A percentile compares a stretch with the other conserved stretches of the same genome.
These are phyloP conservation scores for Yponomeuta sedellus DNA, from an alignment of 2,888 invertebrate species.

Conservation along the genomic window DNA sequence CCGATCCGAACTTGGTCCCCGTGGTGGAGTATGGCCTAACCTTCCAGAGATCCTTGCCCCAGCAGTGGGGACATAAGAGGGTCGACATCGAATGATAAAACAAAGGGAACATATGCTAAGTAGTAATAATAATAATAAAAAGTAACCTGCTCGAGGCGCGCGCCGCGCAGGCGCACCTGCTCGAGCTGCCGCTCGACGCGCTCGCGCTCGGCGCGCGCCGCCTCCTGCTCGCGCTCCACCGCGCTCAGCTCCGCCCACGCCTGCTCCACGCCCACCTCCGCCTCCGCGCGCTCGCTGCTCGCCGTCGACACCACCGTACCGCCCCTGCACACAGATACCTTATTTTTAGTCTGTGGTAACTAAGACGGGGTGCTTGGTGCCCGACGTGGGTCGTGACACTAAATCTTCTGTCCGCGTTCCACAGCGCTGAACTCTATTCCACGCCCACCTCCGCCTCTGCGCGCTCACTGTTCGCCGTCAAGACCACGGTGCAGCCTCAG, in stretches of 20 bases:
- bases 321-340: slow-evolving; percentile 28
- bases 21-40: too few relatives aligned
- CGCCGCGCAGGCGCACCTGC: slow-evolving; percentile 85
- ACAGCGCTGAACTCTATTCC: slow-evolving; percentile 89
- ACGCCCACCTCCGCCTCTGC: slow-evolving; percentile 81
- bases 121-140: too few relatives aligned
- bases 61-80: too few relatives aligned
- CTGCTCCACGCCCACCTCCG: slow-evolving; percentile 83
- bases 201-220: slow-evolving; percentile 84
- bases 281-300: slow-evolving; percentile 68
- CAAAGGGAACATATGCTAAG: too few relatives aligned
- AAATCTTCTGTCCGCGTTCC: slow-evolving; percentile 90
- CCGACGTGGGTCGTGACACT: too few relatives aligned
- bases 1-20: too few relatives aligned
- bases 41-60: too few relatives aligned
- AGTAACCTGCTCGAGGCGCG: slow-evolving; percentile 86
- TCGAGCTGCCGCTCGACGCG: slow-evolving; percentile 89
- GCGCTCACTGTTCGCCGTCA: slow-evolving; percentile 42
- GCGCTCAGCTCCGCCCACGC: slow-evolving; percentile 90
- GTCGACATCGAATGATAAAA: too few relatives aligned
- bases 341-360: too few relatives aligned
- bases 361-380: too few relatives aligned
- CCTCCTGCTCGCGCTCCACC: slow-evolving; percentile 90
- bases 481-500: slow-evolving; percentile 34
- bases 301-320: slow-evolving; percentile 25